These are phyloP conservation scores for Unio pictorum DNA, from an alignment of 2,888 invertebrate species.

Conservation along the genomic window DNA sequence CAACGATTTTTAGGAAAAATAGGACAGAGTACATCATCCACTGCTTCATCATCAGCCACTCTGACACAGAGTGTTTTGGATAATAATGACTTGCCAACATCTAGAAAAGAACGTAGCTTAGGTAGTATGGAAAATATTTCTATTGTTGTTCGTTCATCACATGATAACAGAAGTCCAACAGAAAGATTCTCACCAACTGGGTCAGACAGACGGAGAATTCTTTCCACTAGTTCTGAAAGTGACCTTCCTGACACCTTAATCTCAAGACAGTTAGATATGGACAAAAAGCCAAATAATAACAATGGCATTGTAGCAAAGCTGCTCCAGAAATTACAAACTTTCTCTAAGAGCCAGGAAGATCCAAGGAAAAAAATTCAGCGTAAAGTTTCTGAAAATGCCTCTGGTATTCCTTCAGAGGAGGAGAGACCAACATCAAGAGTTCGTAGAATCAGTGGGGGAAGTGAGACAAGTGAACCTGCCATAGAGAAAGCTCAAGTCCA, in stretches of 20 bases:
- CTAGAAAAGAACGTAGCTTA: slow-evolving; percentile 28
- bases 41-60: slow-evolving; percentile 32
- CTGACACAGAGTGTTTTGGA: slow-evolving; percentile 38
- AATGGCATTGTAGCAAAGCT: slow-evolving; percentile 53
- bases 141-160: slow-evolving; percentile 19
- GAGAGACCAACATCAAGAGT: slow-evolving; percentile 12
- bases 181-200: slow-evolving; percentile 42
- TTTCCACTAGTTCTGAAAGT: slow-evolving; percentile 50
- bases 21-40: slow-evolving; percentile 33
- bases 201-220: slow-evolving; percentile 40
- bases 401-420: slow-evolving; percentile 18
- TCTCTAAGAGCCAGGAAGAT: slow-evolving; percentile 52
- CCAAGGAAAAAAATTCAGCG: slow-evolving; percentile 37
- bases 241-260: slow-evolving; percentile 37
- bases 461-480: slow-evolving; percentile 46
- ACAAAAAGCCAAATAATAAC: slow-evolving; percentile 33
- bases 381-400: slow-evolving; percentile 28
- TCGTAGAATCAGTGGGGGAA: slow-evolving; percentile 48
- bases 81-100: slow-evolving; percentile 35
- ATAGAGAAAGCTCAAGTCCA: slow-evolving; percentile 33
- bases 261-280: slow-evolving; percentile 41
- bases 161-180: slow-evolving; percentile 42
- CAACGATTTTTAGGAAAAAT: slow-evolving; percentile 42
- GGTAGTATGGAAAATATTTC: slow-evolving; percentile 43
- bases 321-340: slow-evolving; percentile 54